Base-by-base conservation (phyloP, 2,888 invertebrate species). In the Leucoma salicis region DNA sequence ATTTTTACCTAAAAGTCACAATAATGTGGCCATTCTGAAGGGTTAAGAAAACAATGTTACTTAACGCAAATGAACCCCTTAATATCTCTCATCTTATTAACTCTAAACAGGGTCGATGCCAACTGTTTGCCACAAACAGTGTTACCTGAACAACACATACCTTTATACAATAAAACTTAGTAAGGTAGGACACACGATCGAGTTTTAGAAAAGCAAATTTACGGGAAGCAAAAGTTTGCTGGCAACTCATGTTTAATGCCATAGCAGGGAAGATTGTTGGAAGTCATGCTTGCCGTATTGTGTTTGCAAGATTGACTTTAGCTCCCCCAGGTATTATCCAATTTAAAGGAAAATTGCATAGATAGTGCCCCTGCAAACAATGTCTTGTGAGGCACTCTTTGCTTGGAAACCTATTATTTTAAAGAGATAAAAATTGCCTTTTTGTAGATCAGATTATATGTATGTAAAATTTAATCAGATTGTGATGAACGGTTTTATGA, bases 201-300 rank as follows among this genome's bases (percentile, higher is more conserved):
- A 12, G 29, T 15, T 5, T 14, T 14, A 31, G 7, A n/a, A 15
- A 15, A 29, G 31, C 31, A 13, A 29, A 29, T 29, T 29, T 29
- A 29, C 29, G 12, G 14, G 29, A 6, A 5, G 29, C 14, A 35
- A 8, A 29, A 36, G 18, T 36, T 29, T 10, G 13, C 31, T 24
- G 29, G 13, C 29, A 29, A 29, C 29, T 37, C 24, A 37, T 31
- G 14, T 24, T 31, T 31, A 31, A 31, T 31, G 24, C 10, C 24
- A 14, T 10, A 13, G 13, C 10, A 11, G n/a, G 13, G n/a, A 7
- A 31, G 14, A 29, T 29, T 29, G 29, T 29, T 13, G 29, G 29
- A 13, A 29, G 13, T 29, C 29, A 29, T 29, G 29, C 11, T 29
- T 13, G 11, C 27, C 11, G 8, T 27, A 27, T 27, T 27, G 27